Evolutionary conservation across 2,888 invertebrate species (phyloP).

Genomic region (Papilio elwesi): DNA sequence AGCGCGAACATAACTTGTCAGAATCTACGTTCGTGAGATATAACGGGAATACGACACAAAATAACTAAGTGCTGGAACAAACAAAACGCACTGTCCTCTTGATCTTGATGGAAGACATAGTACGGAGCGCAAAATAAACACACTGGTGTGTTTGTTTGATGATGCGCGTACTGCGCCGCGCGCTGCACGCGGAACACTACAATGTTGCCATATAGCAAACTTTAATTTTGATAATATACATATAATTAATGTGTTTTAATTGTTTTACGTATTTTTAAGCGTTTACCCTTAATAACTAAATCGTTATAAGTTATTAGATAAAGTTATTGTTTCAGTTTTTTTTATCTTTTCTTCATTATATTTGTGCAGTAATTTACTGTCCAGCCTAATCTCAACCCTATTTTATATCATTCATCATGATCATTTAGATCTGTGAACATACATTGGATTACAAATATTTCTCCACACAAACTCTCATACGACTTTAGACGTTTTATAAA

Average conservation of each 20-base stretch:
- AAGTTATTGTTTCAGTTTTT: too few species aligned
- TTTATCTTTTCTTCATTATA: too few species aligned
- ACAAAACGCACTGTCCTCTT: constrained; percentile 11
- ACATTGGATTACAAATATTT: too few species aligned
- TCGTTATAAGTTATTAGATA: too few species aligned
- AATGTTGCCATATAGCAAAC: neutral
- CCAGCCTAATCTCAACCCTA: too few species aligned
- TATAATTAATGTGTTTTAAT: constrained; percentile 5
- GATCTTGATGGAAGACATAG: neutral
- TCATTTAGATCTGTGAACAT: too few species aligned
- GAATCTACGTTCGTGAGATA: neutral
- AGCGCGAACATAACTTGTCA: neutral
- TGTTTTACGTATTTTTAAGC: neutral
- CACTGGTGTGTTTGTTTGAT: constrained; percentile 3
- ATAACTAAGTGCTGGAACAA: constrained; percentile 9
- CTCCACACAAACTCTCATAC: too few species aligned
- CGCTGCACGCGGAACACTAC: constrained; percentile 7
- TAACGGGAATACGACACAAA: neutral
- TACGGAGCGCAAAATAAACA: constrained; percentile 22
- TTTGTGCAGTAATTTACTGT: too few species aligned
- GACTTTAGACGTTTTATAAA: too few species aligned
- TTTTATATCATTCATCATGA: too few species aligned
- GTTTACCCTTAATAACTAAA: neutral
- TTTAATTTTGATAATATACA: constrained; percentile 23
- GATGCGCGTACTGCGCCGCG: constrained; percentile 7